A percentile compares a stretch with the other conserved stretches of the same genome.
Conservation (phyloP, 1,140 invertebrate genomes). For the Lutraria rhynchaena region DNA sequence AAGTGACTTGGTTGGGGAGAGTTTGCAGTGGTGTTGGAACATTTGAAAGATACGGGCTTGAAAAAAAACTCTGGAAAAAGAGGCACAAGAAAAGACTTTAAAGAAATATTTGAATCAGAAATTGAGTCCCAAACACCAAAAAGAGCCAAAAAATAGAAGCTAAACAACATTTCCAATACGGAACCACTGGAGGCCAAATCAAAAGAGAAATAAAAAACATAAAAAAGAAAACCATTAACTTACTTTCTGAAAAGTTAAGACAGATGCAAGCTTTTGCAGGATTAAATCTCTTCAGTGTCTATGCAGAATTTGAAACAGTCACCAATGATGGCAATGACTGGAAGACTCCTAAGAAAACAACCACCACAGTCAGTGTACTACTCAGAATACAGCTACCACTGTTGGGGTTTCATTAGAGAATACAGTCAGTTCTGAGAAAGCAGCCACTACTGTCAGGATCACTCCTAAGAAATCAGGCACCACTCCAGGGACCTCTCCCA, state of each 20-base stretch:
- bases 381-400: constrained; percentile 3
- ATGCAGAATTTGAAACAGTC: constrained; percentile 6
- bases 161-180: constrained; percentile 8
- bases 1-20: constrained; percentile 5
- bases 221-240: constrained; percentile 10
- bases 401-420: constrained; percentile 2
- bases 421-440: background rate
- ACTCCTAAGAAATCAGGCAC: constrained; percentile 10
- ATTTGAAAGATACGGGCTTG: constrained; percentile 5
- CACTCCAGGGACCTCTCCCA: background rate
- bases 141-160: background rate
- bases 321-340: background rate
- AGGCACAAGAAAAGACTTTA: constrained; percentile 13
- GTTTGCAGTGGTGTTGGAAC: constrained; percentile 14
- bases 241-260: constrained; percentile 11
- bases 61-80: constrained; percentile 10
- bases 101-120: constrained; percentile 3
- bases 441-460: background rate
- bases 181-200: background rate
- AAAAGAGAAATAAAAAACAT: constrained; percentile 5
- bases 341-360: background rate
- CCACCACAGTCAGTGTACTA: constrained; percentile 10
- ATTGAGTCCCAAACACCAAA: constrained; percentile 11
- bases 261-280: constrained; percentile 17
- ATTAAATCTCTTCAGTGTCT: constrained; percentile 15